These are phyloP conservation scores for Microcebus murinus DNA, from an alignment of 2,113 vertebrate species.

Conservation along the genomic window DNA sequence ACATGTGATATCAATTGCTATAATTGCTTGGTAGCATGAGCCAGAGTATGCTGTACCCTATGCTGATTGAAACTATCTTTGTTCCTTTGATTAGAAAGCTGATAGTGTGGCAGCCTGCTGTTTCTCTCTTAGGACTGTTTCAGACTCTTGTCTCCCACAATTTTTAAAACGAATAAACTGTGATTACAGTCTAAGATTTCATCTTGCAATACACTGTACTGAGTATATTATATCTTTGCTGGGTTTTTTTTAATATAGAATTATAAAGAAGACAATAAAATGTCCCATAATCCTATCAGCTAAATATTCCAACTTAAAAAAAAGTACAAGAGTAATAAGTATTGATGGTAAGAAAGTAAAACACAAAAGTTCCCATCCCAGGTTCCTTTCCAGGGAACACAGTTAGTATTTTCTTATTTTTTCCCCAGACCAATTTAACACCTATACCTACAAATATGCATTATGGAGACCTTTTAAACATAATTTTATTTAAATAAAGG, in stretches of 20 bases:
- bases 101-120: rapidly evolving
- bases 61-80: not conserved
- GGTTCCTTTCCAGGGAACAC: not conserved
- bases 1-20: not conserved
- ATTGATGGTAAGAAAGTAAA: not conserved
- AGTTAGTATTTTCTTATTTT: not conserved
- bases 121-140: not conserved
- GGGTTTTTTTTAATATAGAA: not conserved
- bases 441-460: not conserved
- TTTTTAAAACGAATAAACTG: not conserved
- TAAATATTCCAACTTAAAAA: not conserved
- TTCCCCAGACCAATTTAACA: not conserved
- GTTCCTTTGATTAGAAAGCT: not conserved
- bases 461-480: not conserved
- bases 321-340: not conserved
- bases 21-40: not conserved
- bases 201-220: not conserved
- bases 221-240: not conserved
- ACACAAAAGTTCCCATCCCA: not conserved
- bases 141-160: not conserved
- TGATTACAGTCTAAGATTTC: not conserved
- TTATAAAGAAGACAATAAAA: not conserved
- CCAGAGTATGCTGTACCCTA: no score
- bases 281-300: not conserved
- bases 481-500: constrained; percentile 1